Conservation (phyloP, 2,888 invertebrate species). For the Acleris emargana region DNA sequence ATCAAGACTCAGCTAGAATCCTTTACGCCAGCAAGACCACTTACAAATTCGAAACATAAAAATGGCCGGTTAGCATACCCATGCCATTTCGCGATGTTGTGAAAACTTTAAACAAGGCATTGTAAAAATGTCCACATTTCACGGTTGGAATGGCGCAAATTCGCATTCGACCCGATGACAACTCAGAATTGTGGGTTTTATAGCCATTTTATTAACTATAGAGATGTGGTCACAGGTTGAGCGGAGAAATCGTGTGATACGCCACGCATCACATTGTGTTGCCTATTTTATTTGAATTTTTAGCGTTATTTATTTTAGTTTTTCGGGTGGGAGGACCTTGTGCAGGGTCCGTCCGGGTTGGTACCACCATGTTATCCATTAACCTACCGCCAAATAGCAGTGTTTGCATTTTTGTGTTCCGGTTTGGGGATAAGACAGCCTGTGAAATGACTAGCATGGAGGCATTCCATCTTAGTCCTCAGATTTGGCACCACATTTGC, state of each 20-base stretch:
- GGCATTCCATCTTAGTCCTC: no score
- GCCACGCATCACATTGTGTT: no score
- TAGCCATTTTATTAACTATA: conserved; percentile 21
- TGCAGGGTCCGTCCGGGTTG: no score
- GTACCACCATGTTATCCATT: no score
- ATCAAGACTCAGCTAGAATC: not conserved
- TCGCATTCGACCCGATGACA: conserved; percentile 18
- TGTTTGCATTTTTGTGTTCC: no score
- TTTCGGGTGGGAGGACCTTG: no score
- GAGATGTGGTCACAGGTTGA: not conserved
- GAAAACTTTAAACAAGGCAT: conserved; percentile 9
- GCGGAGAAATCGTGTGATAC: not conserved
- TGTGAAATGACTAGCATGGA: no score
- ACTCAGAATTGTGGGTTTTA: conserved; percentile 14
- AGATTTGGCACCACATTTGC: no score
- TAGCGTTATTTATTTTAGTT: no score
- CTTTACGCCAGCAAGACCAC: not conserved
- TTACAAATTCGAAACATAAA: not conserved
- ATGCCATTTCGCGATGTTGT: conserved; percentile 10
- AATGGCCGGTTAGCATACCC: not conserved
- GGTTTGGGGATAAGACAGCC: no score
- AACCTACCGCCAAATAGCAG: no score
- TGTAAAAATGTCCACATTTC: conserved; percentile 21
- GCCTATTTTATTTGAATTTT: no score
- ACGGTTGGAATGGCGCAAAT: conserved; percentile 7